A percentile compares a stretch with the other conserved stretches of the same genome.
These are phyloP conservation scores for Andrena cerasifolii DNA, from an alignment of 1,140 invertebrate genomes.

Conservation along the genomic window DNA sequence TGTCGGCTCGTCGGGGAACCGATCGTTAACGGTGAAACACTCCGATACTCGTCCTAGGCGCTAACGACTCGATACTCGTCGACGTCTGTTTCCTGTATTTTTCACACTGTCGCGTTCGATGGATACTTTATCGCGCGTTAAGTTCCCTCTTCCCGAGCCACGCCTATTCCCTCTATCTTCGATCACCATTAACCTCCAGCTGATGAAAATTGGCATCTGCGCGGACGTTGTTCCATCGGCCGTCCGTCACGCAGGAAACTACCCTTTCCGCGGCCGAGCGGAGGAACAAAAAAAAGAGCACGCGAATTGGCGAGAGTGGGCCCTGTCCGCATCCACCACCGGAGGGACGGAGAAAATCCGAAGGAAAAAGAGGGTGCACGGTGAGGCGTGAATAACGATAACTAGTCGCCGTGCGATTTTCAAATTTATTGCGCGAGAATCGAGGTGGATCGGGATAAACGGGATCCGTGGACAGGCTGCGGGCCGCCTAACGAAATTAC, in stretches of 20 bases:
- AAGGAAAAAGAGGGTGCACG: too few relatives aligned
- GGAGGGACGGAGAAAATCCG: too few relatives aligned
- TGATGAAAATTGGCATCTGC: too few relatives aligned
- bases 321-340: too few relatives aligned
- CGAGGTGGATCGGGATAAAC: neutral
- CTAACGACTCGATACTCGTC: conserved; percentile 18
- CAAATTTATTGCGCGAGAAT: conserved; percentile 45
- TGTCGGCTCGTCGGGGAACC: conserved; percentile 14
- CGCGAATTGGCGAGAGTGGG: too few relatives aligned
- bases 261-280: too few relatives aligned
- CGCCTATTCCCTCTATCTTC: too few relatives aligned
- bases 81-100: conserved; percentile 25
- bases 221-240: too few relatives aligned
- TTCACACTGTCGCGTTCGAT: neutral
- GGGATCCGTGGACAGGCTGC: neutral
- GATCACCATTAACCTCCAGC: too few relatives aligned
- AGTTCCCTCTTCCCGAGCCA: too few relatives aligned
- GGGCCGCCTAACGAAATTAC: conserved; percentile 52
- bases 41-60: neutral
- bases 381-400: conserved; percentile 55
- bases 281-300: too few relatives aligned
- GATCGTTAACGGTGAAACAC: conserved; percentile 36
- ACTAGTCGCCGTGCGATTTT: conserved; percentile 26
- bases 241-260: too few relatives aligned
- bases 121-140: neutral